Evolutionary conservation across 2,113 vertebrate genomes (phyloP), one percentile per base, ranked within the genome.

Genomic region (Malurus melanocephalus): DNA sequence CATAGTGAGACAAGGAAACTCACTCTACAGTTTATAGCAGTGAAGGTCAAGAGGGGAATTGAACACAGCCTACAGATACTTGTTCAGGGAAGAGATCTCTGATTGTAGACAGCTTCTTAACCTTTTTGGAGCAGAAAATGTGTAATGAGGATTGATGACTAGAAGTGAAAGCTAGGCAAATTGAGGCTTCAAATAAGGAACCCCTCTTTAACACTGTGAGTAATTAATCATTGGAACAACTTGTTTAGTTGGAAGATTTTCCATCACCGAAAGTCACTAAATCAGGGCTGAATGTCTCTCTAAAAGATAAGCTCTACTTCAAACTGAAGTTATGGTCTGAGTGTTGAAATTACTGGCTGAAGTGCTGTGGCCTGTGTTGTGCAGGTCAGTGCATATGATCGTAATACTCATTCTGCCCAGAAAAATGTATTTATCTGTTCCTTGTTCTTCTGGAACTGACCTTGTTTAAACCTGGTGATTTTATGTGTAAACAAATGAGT

Each of bases 151-250:
- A 84, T 90, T 81, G 74, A 93, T 87, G 74, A 59, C 40, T 91
- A 45, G 14, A 88, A 93, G 48, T 75, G 40, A 66, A 90, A 91
- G 35, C 62, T 73, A 82, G 30, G 78, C 78, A 87, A 90, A 94
- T 56, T 85, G 71, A 81, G 66, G 53, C 67, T 89, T 89, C 62
- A 93, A 92, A 80, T 88, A 93, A 94, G 52, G 59, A 85, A 28
- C 55, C 15, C 2, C 1, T 85, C 78, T 91, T 82, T 85, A 90
- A 79, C 19, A 32, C 30, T 67, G 32, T 73, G 51, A 20, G 52
- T 80, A 87, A 76, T 93, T 87, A 90, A 92, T 95, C 83, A 89
- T 56, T 87, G 60, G 24, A 90, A 80, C 35, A 71, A 17, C 64
- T 94, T 90, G 91, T 90, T 51, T 55, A 56, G 66, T 68, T 1